Percentiles rank a stretch among this genome's conserved stretches.
phyloP scores from a whole-genome alignment of 2,113 vertebrate genomes.

The Leucopsar rothschildi region DNA sequence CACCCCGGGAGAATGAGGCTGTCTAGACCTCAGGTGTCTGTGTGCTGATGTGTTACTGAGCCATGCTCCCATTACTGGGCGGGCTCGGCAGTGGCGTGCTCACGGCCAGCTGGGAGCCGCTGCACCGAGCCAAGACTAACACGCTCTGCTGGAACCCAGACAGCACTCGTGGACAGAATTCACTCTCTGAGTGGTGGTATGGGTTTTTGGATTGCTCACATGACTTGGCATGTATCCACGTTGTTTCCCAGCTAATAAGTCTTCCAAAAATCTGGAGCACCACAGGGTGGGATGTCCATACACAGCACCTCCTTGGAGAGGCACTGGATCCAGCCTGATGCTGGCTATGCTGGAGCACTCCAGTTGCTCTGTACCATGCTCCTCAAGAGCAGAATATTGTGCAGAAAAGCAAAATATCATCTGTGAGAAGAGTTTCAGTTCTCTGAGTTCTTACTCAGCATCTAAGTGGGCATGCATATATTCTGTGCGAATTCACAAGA shows the following conservation, averaged over 20 bases:
- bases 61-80: accelerated
- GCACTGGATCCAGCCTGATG: background rate
- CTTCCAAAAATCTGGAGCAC: background rate
- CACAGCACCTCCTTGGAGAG: background rate
- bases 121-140: background rate
- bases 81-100: accelerated
- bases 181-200: background rate
- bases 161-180: background rate
- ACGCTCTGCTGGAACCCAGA: background rate
- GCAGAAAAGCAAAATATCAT: background rate
- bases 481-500: background rate
- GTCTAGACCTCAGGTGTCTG: conserved; percentile 13
- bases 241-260: background rate
- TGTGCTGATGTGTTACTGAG: background rate
- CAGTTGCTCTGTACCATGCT: background rate
- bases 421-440: background rate
- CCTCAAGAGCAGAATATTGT: background rate
- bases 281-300: accelerated
- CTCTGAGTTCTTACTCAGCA: background rate
- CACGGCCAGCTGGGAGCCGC: background rate
- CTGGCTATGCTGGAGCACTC: background rate
- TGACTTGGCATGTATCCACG: background rate
- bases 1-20: background rate
- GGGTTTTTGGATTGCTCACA: background rate
- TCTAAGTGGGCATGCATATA: background rate